Conservation (phyloP, 2,888 invertebrate species). For the Dusona sp. region DNA sequence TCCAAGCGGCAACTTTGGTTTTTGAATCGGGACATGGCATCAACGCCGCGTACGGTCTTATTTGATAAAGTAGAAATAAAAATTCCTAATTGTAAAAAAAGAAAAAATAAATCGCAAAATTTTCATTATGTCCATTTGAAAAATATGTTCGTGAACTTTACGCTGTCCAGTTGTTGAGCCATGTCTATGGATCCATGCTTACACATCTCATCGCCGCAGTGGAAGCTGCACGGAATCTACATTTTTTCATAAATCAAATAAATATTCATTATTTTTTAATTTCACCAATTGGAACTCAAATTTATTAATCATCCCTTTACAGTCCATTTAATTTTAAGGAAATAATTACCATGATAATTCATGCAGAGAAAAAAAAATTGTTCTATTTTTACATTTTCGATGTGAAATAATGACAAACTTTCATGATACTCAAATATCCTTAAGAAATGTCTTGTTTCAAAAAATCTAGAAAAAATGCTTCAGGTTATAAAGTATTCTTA, state of each 20-base stretch:
- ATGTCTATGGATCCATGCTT: slow-evolving; percentile 62
- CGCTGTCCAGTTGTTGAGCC: slow-evolving; percentile 73
- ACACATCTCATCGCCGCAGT: slow-evolving; percentile 66
- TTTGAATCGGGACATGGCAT: slow-evolving; percentile 84
- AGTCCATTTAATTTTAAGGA: no score
- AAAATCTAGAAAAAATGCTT: no score
- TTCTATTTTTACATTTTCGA: no score
- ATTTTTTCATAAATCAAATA: slow-evolving; percentile 11
- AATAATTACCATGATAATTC: no score
- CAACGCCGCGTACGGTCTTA: slow-evolving; percentile 85
- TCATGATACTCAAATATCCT: no score
- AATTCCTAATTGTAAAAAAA: slow-evolving; percentile 83
- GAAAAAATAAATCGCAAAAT: not conserved
- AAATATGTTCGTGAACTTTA: slow-evolving; percentile 34
- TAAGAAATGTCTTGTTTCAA: no score
- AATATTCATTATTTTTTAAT: not conserved
- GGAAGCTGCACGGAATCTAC: slow-evolving; percentile 73
- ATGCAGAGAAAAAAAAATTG: no score
- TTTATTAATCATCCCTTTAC: no score
- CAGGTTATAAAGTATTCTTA: no score
- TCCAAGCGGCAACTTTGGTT: slow-evolving; percentile 85
- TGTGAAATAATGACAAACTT: no score
- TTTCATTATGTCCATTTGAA: not conserved
- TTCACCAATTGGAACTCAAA: no score
- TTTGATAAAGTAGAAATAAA: slow-evolving; percentile 84